Evolutionary conservation across 2,797 vertebrate genomes (phyloP), one percentile per base, ranked within the genome.

Genomic region (Poecilia gillii): DNA sequence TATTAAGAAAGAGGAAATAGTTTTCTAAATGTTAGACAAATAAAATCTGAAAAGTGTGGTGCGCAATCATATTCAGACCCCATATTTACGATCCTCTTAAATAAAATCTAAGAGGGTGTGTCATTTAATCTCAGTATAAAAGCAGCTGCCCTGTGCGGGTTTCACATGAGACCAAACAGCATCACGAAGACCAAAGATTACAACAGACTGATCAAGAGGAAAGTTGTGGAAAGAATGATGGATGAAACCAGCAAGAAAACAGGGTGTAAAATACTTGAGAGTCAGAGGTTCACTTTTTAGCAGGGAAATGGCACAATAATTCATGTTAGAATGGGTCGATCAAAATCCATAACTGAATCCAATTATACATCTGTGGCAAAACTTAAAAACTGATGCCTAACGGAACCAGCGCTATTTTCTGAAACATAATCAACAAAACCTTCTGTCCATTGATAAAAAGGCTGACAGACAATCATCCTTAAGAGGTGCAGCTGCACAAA

Each of bases 21-120:
- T n/a, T 45, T 71, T 46, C 11, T 43, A 70, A 70, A 45, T 45
- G 68, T 45, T n/a, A 71, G 23, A 66, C 18, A 66, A 66, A 66
- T 20, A 66, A 14, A 71, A 71, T 71, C 8, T 70, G 25, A 71
- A 45, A 45, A 71, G 12, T 71, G 23, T 45, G 68, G 41, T 3
- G 25, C 28, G 12, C 25, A 45, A n/a, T 71, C 6, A 12, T n/a
- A 70, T 6, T 68, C 25, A 70, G 23, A 25, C 39, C 36, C 33
- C 33, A 13, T 45, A 45, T 45, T 7, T 14, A 14, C 2, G 20
- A 68, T 41, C 7, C 41, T 25, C 11, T 12, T 11, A 45, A 71
- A 71, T 71, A 28, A 14, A 45, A 71, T 71, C 41, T 70, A n/a
- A 51, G 49, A 8, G 13, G 5, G 12, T 16, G 25, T 71, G 41